Conservation (phyloP, 2,113 vertebrate species). For the Loxodonta africana region DNA sequence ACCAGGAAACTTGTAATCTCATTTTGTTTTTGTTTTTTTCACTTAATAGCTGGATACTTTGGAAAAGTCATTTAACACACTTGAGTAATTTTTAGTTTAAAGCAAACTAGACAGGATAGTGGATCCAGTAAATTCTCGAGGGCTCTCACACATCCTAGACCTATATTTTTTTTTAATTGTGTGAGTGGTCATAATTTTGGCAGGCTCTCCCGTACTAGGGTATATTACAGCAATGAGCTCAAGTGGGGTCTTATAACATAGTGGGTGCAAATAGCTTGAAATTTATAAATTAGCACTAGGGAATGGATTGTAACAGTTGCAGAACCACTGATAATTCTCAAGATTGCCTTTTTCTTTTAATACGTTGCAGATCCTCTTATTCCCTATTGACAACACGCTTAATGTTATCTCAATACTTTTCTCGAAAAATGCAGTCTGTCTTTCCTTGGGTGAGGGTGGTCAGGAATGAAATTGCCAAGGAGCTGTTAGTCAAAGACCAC, state of each 20-base stretch:
- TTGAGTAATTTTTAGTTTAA: not conserved
- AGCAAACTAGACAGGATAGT: not conserved
- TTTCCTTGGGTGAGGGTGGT: not conserved
- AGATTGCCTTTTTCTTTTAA: not conserved
- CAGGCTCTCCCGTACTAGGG: not conserved
- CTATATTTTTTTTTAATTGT: not conserved
- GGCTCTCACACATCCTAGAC: not conserved
- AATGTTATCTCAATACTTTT: slow-evolving; percentile 31
- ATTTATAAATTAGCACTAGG: not conserved
- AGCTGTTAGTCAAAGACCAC: not conserved
- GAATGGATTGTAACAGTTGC: not conserved
- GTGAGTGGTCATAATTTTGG: not conserved
- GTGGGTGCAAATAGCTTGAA: not conserved
- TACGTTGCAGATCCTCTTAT: not conserved
- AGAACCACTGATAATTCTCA: not conserved
- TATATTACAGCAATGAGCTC: not conserved
- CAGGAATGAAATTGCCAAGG: not conserved
- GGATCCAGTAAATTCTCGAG: not conserved
- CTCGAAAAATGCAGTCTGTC: slow-evolving; percentile 18
- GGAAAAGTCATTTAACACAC: not conserved
- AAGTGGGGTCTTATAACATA: not conserved
- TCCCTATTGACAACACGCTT: not conserved
- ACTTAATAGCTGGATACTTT: not conserved
- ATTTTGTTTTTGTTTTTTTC: slow-evolving; percentile 24
- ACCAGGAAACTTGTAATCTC: not conserved